Evolutionary conservation across 2,797 vertebrate genomes (phyloP), one percentile per base, ranked within the genome.

Genomic region (Sebastes paucispinis): DNA sequence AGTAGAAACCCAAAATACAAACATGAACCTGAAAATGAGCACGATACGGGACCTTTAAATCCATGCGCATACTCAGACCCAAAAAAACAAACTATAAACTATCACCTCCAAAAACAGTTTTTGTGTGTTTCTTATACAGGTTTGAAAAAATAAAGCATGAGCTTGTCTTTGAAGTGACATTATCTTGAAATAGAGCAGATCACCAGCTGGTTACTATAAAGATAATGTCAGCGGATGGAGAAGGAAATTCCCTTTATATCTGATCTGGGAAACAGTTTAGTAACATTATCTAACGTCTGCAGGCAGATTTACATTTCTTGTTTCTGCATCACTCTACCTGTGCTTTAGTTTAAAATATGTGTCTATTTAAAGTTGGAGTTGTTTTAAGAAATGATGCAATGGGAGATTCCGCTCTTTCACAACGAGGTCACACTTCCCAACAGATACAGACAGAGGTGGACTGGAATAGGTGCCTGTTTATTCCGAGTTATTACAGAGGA

Each of bases 401-500:
- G 22, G 66, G 32, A 69, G 29, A 82, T 59, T 73, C 69, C n/a
- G 0, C 32, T 64, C 57, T 47, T 75, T 8, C 4, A 57, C n/a
- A 70, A 22, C 60, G 76, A 80, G 74, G 81, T 85, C 83, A 86
- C 2, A 27, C 22, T 57, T 31, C 54, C 52, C 10, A 62, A 65
- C 52, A 81, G 70, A 73, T 25, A 20, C 9, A 82, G 25, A 75
- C 73, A 76, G 73, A 74, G 29, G 73, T 74, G 29, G 34, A 58
- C 43, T 58, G 84, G 75, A 81, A 60, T 65, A 78, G 54, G 73
- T 79, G 78, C 65, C 55, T 73, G 62, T 80, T 84, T 86, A 86
- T 79, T 73, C 10, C 80, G 25, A 68, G 79, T 89, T 81, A 66
- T 88, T 87, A 75, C 62, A 70, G 31, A 88, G 85, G 88, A 92